These are phyloP conservation scores for Malthinus flaveolus DNA, from an alignment of 2,888 invertebrate genomes.

Conservation along the genomic window DNA sequence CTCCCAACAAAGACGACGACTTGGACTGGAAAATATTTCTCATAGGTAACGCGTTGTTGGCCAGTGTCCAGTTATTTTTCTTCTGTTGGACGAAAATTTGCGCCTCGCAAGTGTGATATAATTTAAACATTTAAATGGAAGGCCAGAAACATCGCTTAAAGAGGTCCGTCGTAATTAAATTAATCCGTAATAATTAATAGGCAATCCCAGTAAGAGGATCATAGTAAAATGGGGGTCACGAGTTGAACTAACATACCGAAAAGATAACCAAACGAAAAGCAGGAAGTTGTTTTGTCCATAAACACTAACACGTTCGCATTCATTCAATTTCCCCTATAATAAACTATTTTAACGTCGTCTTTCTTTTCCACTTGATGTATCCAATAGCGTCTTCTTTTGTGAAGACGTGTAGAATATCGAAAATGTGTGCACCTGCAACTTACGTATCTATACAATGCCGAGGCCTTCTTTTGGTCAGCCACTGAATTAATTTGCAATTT, in stretches of 20 bases:
- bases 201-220: neutral
- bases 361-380: neutral
- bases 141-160: neutral
- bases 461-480: constrained; percentile 9
- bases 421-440: constrained; percentile 12
- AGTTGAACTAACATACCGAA: neutral
- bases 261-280: neutral
- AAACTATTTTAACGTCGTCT: neutral
- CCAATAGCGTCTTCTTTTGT: neutral
- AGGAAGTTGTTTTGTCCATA: constrained; percentile 5
- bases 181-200: neutral
- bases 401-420: constrained; percentile 6
- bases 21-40: too few relatives aligned
- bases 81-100: too few relatives aligned
- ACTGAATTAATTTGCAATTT: constrained; percentile 21
- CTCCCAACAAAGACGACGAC: too few relatives aligned
- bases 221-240: neutral
- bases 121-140: neutral
- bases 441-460: constrained; percentile 13
- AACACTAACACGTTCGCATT: neutral
- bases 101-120: neutral
- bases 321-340: neutral
- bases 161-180: constrained; percentile 1
- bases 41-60: too few relatives aligned
- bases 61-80: too few relatives aligned